Base-by-base conservation (phyloP, 2,888 invertebrate species). In the Polia nebulosa region DNA sequence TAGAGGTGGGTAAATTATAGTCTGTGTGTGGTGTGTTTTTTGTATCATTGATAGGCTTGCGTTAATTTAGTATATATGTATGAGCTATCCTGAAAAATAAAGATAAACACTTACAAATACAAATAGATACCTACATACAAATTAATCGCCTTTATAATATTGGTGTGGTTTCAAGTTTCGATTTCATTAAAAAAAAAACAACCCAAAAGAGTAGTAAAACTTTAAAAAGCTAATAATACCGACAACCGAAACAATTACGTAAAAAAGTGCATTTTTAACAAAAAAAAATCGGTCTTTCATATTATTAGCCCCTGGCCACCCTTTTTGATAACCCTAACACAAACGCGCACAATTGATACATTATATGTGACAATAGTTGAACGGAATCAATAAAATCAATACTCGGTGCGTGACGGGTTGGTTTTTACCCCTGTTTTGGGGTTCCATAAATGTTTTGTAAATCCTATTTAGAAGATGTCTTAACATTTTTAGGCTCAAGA, bases 261-360 rank as follows among this genome's bases (percentile, higher is more conserved):
- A 20, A 71, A 80, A 73, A 74, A 69, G 17, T 63, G 41, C 25
- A 49, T 55, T 74, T 70, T 62, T 32, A 9, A 39, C 20, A 59
- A 44, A 72, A 80, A 58, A 61, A 32, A 29, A 1, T 9, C 11
- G 0, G 32, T 49, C 29, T 25, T 65, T 22, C 15, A 58, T 67
- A 51, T 53, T 73, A 66, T 70, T 47, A 47, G 36, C 51, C 49
- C 29, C 67, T 6, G 25, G 17, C 52, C 62, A 70, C 84, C 74
- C 84, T 84, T 85, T 86, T 69, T 65, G 60, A 78, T 87, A 89
- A 88, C 88, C 88, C 87, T 87, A 86, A 85, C 82, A 72, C 65
- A 63, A 80, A 74, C 72, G 71, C 53, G 81, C 81, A 85, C 85
- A 83, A 82, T 80, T 71, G 78, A 55, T 60, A 72, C 76, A 75